Evolutionary conservation across 2,888 invertebrate genomes (phyloP), one percentile per base, ranked within the genome.

Genomic region (Prionchulus punctatus): DNA sequence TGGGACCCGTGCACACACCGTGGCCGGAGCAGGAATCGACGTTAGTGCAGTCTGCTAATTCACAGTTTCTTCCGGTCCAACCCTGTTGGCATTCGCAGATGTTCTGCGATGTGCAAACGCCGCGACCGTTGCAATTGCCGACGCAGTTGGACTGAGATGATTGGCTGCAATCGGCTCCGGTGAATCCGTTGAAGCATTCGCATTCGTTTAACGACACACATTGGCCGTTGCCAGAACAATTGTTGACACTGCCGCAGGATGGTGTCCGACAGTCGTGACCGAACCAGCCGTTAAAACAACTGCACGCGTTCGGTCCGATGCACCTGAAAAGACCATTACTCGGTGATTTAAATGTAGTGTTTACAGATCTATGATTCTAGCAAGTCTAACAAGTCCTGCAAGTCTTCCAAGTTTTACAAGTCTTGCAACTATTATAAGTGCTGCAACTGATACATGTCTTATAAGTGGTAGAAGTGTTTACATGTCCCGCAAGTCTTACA

Each of bases 121-220:
- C 58, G 25, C 52, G 48, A 2, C 52, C 47, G 30, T 15, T 49
- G 48, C 58, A 58, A 36, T 36, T 36, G 7, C 36, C 36, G 18
- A 12, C 18, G 18, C 12, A 7, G 18, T 36, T 36, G 18, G 12
- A 12, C 18, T 7, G 18, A 18, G 12, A 12, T 12, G 12, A 12
- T 7, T 45, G 15, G 23, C 23, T 45, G 23, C 47, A 45, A 23
- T 45, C 47, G 47, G 23, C 47, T 12, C 54, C 54, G 2, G 21
- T 30, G 30, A 3, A 54, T 15, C 49, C 55, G 48, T 2, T 12
- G 18, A 27, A 2, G 23, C 55, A 55, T 30, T 31, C 31, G 45
- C 56, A 56, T 52, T 52, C 56, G 30, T 56, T 52, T 43, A 43
- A 51, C 23, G 56, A 51, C 15, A 56, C 31, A 36, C 56, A 56